Evolutionary conservation across 2,888 invertebrate species (phyloP).

Genomic region (Didymodactylos carnosus): DNA sequence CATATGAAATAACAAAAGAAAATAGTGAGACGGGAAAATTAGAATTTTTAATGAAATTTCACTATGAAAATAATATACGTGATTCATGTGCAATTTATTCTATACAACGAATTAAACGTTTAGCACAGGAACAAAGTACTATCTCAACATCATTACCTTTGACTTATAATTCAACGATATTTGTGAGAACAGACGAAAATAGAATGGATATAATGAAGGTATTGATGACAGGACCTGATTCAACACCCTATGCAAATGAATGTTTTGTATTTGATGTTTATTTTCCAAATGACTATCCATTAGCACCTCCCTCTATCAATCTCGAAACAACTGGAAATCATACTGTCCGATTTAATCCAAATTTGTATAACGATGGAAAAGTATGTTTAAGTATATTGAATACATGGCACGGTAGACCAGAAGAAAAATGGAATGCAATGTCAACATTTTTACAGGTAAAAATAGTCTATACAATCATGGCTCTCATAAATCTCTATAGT

Average conservation of each 20-base stretch:
- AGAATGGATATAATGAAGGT: constrained; percentile 87
- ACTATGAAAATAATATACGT: constrained; percentile 66
- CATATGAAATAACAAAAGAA: constrained; percentile 73
- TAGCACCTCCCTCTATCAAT: constrained; percentile 33
- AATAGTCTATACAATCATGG: background rate
- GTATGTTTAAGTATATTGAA: constrained; percentile 72
- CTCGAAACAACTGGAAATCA: constrained; percentile 35
- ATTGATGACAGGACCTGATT: constrained; percentile 55
- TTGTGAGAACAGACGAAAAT: constrained; percentile 80
- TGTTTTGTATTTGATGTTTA: constrained; percentile 37
- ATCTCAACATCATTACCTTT: constrained; percentile 73
- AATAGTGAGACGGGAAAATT: constrained; percentile 43
- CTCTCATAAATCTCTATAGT: background rate
- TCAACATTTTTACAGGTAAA: constrained; percentile 57
- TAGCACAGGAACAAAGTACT: constrained; percentile 83
- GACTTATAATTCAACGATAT: constrained; percentile 75
- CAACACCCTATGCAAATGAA: constrained; percentile 44
- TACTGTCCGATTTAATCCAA: constrained; percentile 35
- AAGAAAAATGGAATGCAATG: constrained; percentile 90
- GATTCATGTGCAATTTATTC: constrained; percentile 66
- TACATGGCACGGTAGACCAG: constrained; percentile 86
- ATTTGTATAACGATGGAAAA: constrained; percentile 54
- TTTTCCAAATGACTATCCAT: constrained; percentile 35
- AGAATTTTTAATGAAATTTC: constrained; percentile 51
- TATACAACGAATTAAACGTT: constrained; percentile 62